Evolutionary conservation across 1,140 invertebrate genomes (phyloP).

Genomic region (Drosophila serrata): DNA sequence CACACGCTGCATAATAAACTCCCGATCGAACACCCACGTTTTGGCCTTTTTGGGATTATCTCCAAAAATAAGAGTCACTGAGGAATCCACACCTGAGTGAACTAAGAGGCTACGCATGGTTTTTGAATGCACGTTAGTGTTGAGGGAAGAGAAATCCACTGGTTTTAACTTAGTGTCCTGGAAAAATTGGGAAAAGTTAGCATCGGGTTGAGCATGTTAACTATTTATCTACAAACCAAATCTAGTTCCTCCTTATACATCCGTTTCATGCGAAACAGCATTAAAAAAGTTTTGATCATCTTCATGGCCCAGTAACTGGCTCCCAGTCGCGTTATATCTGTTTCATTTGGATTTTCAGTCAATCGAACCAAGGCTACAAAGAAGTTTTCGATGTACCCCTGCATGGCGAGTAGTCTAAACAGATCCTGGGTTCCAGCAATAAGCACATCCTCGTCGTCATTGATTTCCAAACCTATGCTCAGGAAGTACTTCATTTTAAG

Average conservation of each 20-base stretch:
- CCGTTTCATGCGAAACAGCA: conserved; percentile 71
- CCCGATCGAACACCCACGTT: conserved; percentile 64
- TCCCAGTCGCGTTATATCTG: conserved; percentile 34
- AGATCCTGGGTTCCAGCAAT: conserved; percentile 56
- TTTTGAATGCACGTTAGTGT: conserved; percentile 52
- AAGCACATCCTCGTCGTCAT: conserved; percentile 54
- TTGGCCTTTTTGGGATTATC: conserved; percentile 65
- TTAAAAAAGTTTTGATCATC: conserved; percentile 65
- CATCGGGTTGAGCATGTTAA: not conserved
- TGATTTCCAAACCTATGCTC: conserved; percentile 26
- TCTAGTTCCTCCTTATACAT: conserved; percentile 78
- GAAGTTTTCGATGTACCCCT: conserved; percentile 71
- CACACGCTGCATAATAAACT: conserved; percentile 61
- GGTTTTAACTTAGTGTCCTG: conserved; percentile 63
- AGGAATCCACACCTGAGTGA: conserved; percentile 64
- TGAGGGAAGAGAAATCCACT: conserved; percentile 56
- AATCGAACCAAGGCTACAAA: conserved; percentile 68
- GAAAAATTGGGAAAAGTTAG: not conserved
- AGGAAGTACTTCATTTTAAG: conserved; percentile 76
- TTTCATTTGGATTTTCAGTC: conserved; percentile 56
- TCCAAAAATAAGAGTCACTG: conserved; percentile 68
- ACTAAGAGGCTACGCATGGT: conserved; percentile 53
- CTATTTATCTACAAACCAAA: conserved; percentile 40
- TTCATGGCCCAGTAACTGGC: conserved; percentile 77
- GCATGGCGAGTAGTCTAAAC: conserved; percentile 67